Evolutionary conservation across 2,888 invertebrate genomes (phyloP), one percentile per base, ranked within the genome.

Genomic region (Atethmia centrago): DNA sequence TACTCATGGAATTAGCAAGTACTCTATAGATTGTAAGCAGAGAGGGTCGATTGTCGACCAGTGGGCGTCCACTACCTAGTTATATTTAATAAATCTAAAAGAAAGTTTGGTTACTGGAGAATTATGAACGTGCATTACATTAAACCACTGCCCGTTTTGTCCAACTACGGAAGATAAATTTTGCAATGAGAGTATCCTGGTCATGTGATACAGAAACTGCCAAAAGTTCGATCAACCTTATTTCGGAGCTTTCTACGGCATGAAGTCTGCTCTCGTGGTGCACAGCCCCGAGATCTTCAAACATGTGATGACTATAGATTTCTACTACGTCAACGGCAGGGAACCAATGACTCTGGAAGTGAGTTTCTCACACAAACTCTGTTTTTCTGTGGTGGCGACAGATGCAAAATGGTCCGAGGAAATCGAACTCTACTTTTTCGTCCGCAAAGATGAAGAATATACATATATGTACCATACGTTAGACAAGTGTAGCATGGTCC

Each of bases 391-490:
- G 74, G 88, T 21, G 93, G 94, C 0, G 92, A 94, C 75, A 73
- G 77, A 21, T 94, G 94, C 93, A 93, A 91, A 59, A 83, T 92
- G 0, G 31, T 90, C 0, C 85, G 94, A 0, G 93, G 93, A 59
- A 93, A 92, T 56, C 74, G 92, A 10, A 91, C 92, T 0, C 91
- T 92, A 0, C 67, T 94, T 0, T 95, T 78, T 88, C 94, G 0
- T 88, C 91, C 0, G 83, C 89, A 0, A 94, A 94, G 80, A 92
- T 94, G 88, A 93, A 88, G 72, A 92, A 89, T 8, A n/a, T n/a
- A n/a, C n/a, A n/a, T n/a, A n/a, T n/a, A 94, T 94, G 93, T 94
- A 91, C 59, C 66, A 3, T 36, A 5, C 7, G 36, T 5, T 36
- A 36, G 0, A 36, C 36, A 36, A 36, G 4, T 36, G 36, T 36